phyloP scores from a whole-genome alignment of 2,797 vertebrate species.

The Tadarida brasiliensis region DNA sequence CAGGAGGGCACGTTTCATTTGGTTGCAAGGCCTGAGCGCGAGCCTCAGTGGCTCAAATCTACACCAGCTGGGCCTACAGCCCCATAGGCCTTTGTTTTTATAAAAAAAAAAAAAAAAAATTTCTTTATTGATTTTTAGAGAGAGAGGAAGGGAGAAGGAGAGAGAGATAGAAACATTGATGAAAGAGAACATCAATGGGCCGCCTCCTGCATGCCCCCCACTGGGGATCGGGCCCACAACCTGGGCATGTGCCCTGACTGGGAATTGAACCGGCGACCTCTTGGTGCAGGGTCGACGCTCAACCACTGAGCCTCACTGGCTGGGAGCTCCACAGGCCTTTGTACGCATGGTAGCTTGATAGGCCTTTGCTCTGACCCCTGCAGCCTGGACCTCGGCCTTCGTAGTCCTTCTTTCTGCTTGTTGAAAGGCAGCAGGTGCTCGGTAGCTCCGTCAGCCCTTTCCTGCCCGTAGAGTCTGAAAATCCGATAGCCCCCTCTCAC shows the following conservation, averaged over 20 bases:
- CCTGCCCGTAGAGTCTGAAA: not conserved
- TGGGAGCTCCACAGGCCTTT: not conserved
- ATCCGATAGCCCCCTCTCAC: not conserved
- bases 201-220: too few relatives aligned
- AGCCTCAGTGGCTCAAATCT: not conserved
- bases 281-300: too few relatives aligned
- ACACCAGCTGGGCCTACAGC: not conserved
- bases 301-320: too few relatives aligned
- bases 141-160: too few relatives aligned
- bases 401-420: not conserved
- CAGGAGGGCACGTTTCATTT: not conserved
- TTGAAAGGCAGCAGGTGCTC: not conserved
- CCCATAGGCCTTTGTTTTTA: not conserved
- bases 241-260: too few relatives aligned
- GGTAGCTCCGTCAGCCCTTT: not conserved
- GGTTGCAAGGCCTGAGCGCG: not conserved
- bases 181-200: too few relatives aligned
- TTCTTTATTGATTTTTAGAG: too few relatives aligned
- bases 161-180: too few relatives aligned
- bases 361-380: not conserved
- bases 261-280: too few relatives aligned
- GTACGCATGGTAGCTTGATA: not conserved
- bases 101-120: too few relatives aligned
- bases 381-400: not conserved
- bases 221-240: too few relatives aligned